phyloP scores from a whole-genome alignment of 2,113 vertebrate genomes.

The Equus quagga region DNA sequence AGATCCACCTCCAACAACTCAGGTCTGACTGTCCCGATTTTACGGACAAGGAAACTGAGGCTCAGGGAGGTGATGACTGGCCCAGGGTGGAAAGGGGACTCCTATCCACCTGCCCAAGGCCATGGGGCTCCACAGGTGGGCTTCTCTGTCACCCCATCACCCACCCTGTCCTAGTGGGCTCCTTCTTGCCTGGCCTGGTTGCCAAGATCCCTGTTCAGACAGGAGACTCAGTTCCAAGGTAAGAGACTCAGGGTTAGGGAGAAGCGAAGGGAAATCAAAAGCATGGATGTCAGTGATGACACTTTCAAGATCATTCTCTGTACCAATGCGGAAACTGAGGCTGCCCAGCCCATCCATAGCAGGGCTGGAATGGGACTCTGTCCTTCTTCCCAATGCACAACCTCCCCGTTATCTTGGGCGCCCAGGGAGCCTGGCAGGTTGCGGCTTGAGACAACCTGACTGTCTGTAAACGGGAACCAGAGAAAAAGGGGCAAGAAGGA shows the following conservation, averaged over 20 bases:
- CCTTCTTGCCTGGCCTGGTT: background rate
- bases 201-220: background rate
- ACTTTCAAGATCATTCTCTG: background rate
- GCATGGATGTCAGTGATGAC: background rate
- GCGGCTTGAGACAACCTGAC: background rate
- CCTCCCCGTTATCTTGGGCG: background rate
- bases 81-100: fast-evolving
- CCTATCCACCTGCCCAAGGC: background rate
- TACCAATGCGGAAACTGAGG: background rate
- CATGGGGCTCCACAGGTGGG: background rate
- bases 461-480: background rate
- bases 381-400: background rate
- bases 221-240: background rate
- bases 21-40: background rate
- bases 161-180: background rate
- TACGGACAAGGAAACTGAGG: background rate
- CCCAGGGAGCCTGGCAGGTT: background rate
- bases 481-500: background rate
- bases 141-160: background rate
- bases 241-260: background rate
- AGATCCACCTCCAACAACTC: background rate
- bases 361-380: background rate
- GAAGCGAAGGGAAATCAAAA: background rate
- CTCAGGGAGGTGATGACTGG: background rate
- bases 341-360: background rate